Conservation (phyloP, 2,113 vertebrate genomes). For the Mobula birostris region DNA sequence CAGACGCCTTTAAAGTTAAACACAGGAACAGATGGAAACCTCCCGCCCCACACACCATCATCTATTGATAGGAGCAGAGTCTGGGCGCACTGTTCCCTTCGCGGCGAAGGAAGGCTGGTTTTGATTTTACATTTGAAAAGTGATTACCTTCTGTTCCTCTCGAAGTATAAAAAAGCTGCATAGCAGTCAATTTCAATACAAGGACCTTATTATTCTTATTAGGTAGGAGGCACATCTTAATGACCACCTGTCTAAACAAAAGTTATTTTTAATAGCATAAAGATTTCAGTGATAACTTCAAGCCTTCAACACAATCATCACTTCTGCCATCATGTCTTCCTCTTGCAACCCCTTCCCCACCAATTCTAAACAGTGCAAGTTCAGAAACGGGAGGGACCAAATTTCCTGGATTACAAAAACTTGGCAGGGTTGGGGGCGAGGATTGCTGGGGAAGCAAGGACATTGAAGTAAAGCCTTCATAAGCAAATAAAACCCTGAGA, state of each 20-base stretch:
- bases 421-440: not conserved
- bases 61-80: not conserved
- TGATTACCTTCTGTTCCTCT: constrained; percentile 9
- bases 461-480: not conserved
- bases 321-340: too few relatives aligned
- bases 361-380: too few relatives aligned
- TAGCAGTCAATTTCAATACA: not conserved
- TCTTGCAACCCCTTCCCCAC: too few relatives aligned
- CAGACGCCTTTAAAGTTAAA: constrained; percentile 9
- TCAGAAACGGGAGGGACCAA: too few relatives aligned
- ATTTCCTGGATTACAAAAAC: too few relatives aligned
- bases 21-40: constrained; percentile 31
- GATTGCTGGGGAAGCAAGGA: not conserved
- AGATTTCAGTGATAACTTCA: not conserved
- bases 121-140: not conserved
- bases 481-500: not conserved
- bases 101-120: not conserved
- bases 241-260: not conserved
- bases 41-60: not conserved
- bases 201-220: not conserved
- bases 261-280: too few relatives aligned
- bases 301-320: not conserved
- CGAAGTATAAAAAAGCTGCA: not conserved
- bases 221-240: not conserved
- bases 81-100: not conserved